These are phyloP conservation scores for Microctenopoma lineatum DNA, from an alignment of 2,797 vertebrate species.

Conservation along the genomic window DNA sequence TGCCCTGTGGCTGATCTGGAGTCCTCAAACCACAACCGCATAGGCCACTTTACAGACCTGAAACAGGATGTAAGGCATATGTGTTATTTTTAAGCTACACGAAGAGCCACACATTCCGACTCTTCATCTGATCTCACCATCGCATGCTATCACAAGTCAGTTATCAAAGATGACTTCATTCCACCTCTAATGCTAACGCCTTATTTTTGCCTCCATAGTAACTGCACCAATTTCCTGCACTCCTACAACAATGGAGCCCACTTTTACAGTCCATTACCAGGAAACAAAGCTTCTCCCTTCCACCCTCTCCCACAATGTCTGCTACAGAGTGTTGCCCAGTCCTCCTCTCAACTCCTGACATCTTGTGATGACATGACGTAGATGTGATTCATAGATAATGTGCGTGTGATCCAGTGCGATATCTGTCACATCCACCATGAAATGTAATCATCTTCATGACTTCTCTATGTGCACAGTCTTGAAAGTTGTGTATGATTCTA, in stretches of 20 bases:
- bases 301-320: constrained; percentile 3
- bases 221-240: constrained; percentile 31
- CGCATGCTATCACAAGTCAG: constrained; percentile 3
- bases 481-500: no score
- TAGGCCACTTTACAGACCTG: background rate
- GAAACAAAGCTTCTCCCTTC: constrained; percentile 29
- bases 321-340: constrained; percentile 50
- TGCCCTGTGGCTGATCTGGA: background rate
- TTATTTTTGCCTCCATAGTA: constrained; percentile 28
- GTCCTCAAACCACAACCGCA: constrained; percentile 19
- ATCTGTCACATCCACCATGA: constrained; percentile 22
- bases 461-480: no score
- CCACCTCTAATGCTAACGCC: background rate
- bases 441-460: background rate
- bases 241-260: constrained; percentile 9
- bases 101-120: background rate
- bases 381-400: constrained; percentile 39
- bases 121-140: background rate
- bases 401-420: constrained; percentile 10
- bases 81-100: constrained; percentile 20
- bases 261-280: constrained; percentile 24
- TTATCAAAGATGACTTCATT: constrained; percentile 22
- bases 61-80: constrained; percentile 21
- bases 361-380: constrained; percentile 21
- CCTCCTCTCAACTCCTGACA: constrained; percentile 19